Evolutionary conservation across 2,113 vertebrate species (phyloP), one percentile per base, ranked within the genome.

Genomic region (Melanostigma gelatinosum): DNA sequence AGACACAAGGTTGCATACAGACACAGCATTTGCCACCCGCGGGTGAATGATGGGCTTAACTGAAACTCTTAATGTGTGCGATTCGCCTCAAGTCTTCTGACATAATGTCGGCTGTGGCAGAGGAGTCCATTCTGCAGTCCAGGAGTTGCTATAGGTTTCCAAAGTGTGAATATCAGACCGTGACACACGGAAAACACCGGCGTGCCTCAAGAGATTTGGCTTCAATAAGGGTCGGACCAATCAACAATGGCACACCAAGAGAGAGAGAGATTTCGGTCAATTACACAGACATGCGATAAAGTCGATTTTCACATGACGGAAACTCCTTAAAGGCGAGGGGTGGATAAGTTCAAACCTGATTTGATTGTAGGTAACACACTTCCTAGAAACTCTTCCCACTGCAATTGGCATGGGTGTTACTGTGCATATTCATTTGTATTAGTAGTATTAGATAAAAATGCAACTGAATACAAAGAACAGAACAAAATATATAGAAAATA

Each of bases 1-100:
- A 83, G 73, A 94, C 85, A 91, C 89, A 82, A 86, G 86, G 66
- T 91, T 93, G 91, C 91, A 93, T 93, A 93, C 89, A 93, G 73
- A 93, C 87, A 91, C 77, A 91, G 79, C 79, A 86, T 88, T 86
- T 89, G 78, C 79, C 87, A 89, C 84, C 89, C 91, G 82, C 83
- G 82, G 81, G 79, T 83, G 82, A 89, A 71, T 36, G n/a, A 79
- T 80, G 79, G 74, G 69, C 71, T 75, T 78, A 50, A 87, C 67
- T 73, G 72, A 80, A 89, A 88, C 70, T 63, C n/a, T 71, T 68
- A 44, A 60, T 72, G 68, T 81, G 77, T 65, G 79, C 29, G 6
- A 18, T 79, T 85, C 70, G 50, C 72, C 68, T 85, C 12, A 16
- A 71, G 68, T 89, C 81, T 85, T 84, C 65, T 85, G 57, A 86